A percentile compares a stretch with the other conserved stretches of the same genome.
These are phyloP conservation scores for Ganaspis brasiliensis DNA, from an alignment of 2,888 invertebrate genomes.

Conservation along the genomic window DNA sequence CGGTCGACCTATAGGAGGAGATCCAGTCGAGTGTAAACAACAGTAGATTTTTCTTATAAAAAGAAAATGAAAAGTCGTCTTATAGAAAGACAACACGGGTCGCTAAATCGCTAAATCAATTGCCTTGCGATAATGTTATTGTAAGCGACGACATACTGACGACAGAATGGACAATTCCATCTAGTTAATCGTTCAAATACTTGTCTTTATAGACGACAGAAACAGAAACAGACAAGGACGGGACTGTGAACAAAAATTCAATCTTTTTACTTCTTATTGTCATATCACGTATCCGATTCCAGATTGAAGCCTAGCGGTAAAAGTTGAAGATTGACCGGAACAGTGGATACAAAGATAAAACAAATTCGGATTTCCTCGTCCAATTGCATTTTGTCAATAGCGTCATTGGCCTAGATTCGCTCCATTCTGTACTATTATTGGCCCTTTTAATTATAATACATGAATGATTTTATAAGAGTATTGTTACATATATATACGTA, in stretches of 20 bases:
- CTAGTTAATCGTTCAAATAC: constrained; percentile 24
- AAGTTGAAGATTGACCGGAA: constrained; percentile 42
- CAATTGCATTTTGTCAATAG: constrained; percentile 7
- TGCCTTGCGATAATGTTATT: constrained; percentile 64
- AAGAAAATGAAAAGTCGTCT: constrained; percentile 47
- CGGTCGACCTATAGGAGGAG: constrained; percentile 72
- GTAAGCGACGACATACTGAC: constrained; percentile 62
- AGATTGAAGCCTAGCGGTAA: constrained; percentile 68
- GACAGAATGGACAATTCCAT: constrained; percentile 45
- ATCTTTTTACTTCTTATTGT: constrained; percentile 61
- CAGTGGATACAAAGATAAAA: neutral
- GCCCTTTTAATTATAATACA: constrained; percentile 70
- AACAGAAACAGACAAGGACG: constrained; percentile 32
- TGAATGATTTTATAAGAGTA: constrained; percentile 74
- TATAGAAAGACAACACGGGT: constrained; percentile 37
- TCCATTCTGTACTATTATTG: constrained; percentile 44
- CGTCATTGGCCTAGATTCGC: constrained; percentile 17
- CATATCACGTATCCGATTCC: constrained; percentile 77
- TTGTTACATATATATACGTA: constrained; percentile 75
- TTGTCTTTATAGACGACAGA: constrained; percentile 17
- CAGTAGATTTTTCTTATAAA: constrained; percentile 82
- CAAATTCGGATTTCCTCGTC: constrained; percentile 11
- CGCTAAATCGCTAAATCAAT: constrained; percentile 36
- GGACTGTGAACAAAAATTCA: neutral
- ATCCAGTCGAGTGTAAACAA: constrained; percentile 87